phyloP scores from a whole-genome alignment of 2,797 vertebrate genomes.

The Hipposideros larvatus region DNA sequence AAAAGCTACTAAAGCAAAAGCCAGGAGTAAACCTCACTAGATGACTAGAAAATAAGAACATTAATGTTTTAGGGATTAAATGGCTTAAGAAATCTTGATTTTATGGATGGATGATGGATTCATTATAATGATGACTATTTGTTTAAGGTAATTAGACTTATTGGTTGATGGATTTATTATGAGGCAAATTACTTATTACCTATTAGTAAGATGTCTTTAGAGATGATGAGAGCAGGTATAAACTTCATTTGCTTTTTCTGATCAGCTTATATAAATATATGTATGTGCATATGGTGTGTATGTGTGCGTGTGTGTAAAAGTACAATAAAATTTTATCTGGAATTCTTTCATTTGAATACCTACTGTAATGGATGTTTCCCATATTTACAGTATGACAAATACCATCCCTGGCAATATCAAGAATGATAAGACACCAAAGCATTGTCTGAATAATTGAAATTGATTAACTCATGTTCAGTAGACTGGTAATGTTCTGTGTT shows the following conservation, averaged over 20 bases:
- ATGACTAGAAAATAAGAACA: constrained; percentile 16
- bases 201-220: constrained; percentile 5
- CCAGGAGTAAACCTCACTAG: background rate
- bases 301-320: background rate
- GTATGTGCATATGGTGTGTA: background rate
- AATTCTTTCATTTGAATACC: constrained; percentile 14
- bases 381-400: background rate
- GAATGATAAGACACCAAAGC: background rate
- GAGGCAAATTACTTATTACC: background rate
- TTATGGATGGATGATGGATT: background rate
- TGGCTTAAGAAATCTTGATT: constrained; percentile 7
- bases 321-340: background rate
- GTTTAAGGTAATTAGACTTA: constrained; percentile 24
- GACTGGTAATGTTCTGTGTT: background rate
- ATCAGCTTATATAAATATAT: background rate
- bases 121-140: background rate
- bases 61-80: background rate
- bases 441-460: constrained; percentile 10
- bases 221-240: background rate
- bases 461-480: background rate
- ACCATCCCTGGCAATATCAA: background rate
- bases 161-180: constrained; percentile 10
- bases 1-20: constrained; percentile 18
- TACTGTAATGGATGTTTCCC: background rate
- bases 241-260: background rate